These are phyloP conservation scores for Pristiophorus japonicus DNA, from an alignment of 2,113 vertebrate genomes.

Conservation along the genomic window DNA sequence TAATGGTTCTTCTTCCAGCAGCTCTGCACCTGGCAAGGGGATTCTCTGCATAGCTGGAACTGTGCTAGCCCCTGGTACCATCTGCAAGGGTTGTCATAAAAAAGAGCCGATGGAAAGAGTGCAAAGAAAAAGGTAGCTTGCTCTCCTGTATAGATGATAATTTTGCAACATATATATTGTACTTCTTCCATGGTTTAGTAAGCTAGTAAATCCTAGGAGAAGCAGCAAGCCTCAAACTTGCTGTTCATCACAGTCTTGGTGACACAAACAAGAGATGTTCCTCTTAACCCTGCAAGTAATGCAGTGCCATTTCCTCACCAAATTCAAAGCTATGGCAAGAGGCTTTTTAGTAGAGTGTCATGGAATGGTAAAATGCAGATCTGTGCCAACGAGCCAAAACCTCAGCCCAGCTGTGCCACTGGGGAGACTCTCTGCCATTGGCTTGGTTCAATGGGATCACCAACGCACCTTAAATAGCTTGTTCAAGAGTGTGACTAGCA, in stretches of 20 bases:
- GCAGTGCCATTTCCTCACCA: background rate
- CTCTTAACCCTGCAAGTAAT: background rate
- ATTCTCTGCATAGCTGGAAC: slow-evolving; percentile 92
- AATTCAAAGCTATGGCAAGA: background rate
- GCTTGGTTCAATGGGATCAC: background rate
- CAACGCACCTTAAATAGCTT: background rate
- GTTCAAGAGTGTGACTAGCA: background rate
- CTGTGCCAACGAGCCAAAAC: background rate
- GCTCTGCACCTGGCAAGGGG: slow-evolving; percentile 89
- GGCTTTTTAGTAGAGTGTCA: background rate
- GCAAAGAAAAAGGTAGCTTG: background rate
- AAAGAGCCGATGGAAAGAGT: slow-evolving; percentile 30
- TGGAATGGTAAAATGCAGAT: background rate
- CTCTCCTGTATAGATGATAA: background rate
- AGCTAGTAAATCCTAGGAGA: background rate
- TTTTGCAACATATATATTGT: background rate
- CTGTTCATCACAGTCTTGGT: background rate
- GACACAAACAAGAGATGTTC: background rate
- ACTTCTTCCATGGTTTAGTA: background rate
- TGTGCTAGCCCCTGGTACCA: slow-evolving; percentile 85
- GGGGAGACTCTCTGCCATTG: background rate
- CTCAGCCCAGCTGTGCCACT: background rate
- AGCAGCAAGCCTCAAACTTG: background rate
- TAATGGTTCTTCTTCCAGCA: slow-evolving; percentile 94
- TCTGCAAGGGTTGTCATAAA: slow-evolving; percentile 55